Percentiles rank a stretch among this genome's conserved stretches.
Evolutionary conservation across 2,113 vertebrate genomes (phyloP).

Genomic region (Mirza zaza): DNA sequence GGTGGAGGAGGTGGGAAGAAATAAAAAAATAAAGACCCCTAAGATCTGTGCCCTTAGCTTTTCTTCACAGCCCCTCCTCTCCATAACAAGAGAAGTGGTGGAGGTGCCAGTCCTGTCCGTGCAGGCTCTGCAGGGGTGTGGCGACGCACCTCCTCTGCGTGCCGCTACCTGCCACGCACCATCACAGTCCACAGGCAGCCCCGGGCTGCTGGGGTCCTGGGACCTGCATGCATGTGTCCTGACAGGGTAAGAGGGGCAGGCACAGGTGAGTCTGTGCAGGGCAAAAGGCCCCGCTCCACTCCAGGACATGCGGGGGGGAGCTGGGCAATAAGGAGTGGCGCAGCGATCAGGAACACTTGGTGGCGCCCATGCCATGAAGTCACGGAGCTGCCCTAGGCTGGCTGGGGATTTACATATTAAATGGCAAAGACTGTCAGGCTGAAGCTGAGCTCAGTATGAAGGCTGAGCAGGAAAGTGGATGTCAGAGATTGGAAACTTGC

Average conservation of each 20-base stretch:
- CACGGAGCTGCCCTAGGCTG: conserved; percentile 80
- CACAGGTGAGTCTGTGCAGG: neutral
- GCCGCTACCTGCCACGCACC: neutral
- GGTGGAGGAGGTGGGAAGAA: neutral
- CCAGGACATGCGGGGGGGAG: neutral
- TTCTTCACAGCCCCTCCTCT: neutral
- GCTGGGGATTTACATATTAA: conserved; percentile 89
- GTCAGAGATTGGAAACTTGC: conserved; percentile 81
- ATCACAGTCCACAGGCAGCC: neutral
- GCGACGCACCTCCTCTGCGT: neutral
- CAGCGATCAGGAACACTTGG: neutral
- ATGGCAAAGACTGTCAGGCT: conserved; percentile 82
- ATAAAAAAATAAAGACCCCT: neutral
- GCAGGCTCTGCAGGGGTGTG: neutral
- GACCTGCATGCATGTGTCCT: neutral
- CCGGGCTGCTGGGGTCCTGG: neutral
- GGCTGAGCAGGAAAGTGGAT: conserved; percentile 90
- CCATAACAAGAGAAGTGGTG: fast-evolving
- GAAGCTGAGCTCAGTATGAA: conserved; percentile 80
- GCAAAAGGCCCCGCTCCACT: neutral
- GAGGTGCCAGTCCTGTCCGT: fast-evolving
- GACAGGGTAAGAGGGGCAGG: conserved; percentile 13
- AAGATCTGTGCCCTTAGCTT: neutral
- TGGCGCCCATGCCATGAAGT: conserved; percentile 25
- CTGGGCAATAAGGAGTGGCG: neutral